A percentile compares a stretch with the other conserved stretches of the same genome.
Conservation (phyloP, 1,140 invertebrate genomes). For the Tachypleus tridentatus region DNA sequence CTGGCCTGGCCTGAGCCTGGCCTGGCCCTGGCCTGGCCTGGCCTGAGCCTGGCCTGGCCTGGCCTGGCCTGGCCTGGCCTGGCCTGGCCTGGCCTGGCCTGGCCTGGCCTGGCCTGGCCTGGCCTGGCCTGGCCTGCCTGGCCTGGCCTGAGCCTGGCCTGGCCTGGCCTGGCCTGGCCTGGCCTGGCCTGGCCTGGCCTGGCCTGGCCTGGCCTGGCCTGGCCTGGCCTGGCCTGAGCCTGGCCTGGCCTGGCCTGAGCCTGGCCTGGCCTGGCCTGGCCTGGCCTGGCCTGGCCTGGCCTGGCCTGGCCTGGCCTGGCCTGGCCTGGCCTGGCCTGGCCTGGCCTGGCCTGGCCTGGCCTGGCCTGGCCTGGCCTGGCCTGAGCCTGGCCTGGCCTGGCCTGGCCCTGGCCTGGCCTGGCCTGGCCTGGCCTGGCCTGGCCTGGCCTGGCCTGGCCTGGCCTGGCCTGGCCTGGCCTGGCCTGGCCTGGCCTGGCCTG, state of each 20-base stretch:
- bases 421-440: slow-evolving; percentile 23
- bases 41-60: slow-evolving; percentile 24
- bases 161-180: slow-evolving; percentile 25
- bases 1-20: slow-evolving; percentile 24
- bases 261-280: slow-evolving; percentile 26
- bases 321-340: slow-evolving; percentile 22
- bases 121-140: too few relatives aligned
- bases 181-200: slow-evolving; percentile 23
- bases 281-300: slow-evolving; percentile 22
- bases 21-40: too few relatives aligned
- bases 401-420: too few relatives aligned
- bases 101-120: slow-evolving; percentile 26
- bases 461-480: slow-evolving; percentile 26
- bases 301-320: slow-evolving; percentile 25
- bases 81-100: slow-evolving; percentile 26
- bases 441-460: slow-evolving; percentile 25
- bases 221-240: slow-evolving; percentile 25
- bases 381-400: slow-evolving; percentile 21
- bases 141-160: slow-evolving; percentile 24
- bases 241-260: slow-evolving; percentile 25
- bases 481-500: slow-evolving; percentile 22
- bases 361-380: slow-evolving; percentile 17
- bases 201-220: slow-evolving; percentile 24
- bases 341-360: slow-evolving; percentile 21
- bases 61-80: slow-evolving; percentile 23